Evolutionary conservation across 2,888 invertebrate genomes (phyloP).

Genomic region (Neria commutata): DNA sequence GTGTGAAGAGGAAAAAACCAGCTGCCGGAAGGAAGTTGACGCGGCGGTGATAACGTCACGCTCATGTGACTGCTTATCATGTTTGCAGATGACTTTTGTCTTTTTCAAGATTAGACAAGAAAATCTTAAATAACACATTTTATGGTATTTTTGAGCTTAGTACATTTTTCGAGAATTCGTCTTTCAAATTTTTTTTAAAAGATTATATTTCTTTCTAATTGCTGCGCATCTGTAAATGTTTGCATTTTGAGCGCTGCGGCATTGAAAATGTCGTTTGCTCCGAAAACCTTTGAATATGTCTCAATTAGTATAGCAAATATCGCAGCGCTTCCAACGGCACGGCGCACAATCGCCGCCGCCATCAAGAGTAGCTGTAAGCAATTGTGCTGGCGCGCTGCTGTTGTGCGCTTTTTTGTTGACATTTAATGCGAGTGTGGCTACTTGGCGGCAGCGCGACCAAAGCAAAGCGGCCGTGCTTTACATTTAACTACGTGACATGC

Average conservation of each 20-base stretch:
- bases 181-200: too few relatives aligned
- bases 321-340: slow-evolving; percentile 23
- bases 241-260: too few relatives aligned
- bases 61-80: not conserved
- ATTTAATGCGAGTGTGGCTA: not conserved
- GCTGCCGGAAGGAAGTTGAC: slow-evolving; percentile 48
- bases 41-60: not conserved
- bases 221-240: too few relatives aligned
- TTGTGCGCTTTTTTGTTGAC: too few relatives aligned
- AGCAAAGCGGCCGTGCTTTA: too few relatives aligned
- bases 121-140: too few relatives aligned
- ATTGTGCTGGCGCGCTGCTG: not conserved
- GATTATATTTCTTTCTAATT: too few relatives aligned
- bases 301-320: slow-evolving; percentile 38
- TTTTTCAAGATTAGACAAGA: not conserved
- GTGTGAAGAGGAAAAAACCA: too few relatives aligned
- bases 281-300: slow-evolving; percentile 44
- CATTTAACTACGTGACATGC: not conserved
- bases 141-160: too few relatives aligned
- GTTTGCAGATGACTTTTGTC: not conserved
- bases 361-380: not conserved
- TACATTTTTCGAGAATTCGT: too few relatives aligned
- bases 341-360: slow-evolving; percentile 27
- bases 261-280: slow-evolving; percentile 32
- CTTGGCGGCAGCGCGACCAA: too few relatives aligned